Evolutionary conservation across 2,797 vertebrate species (phyloP).

Genomic region (Psittacula echo): DNA sequence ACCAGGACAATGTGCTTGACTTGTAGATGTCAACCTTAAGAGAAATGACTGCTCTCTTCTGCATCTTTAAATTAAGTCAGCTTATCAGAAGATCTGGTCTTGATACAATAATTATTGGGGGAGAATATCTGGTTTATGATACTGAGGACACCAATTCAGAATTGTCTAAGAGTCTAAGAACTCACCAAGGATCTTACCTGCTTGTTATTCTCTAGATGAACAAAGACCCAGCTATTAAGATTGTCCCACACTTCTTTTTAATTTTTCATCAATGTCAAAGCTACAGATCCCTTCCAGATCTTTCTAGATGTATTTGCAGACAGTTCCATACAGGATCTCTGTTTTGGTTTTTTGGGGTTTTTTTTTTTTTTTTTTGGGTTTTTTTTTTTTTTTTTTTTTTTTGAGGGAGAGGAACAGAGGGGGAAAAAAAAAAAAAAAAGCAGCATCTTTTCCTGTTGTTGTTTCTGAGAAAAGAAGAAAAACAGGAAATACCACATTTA

Average conservation of each 20-base stretch:
- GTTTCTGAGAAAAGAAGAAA: neutral
- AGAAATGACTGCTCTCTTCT: neutral
- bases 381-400: neutral
- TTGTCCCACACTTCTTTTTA: neutral
- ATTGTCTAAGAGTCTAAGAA: neutral
- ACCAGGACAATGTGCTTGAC: neutral
- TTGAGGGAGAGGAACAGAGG: neutral
- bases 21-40: fast-evolving
- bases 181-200: neutral
- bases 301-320: neutral
- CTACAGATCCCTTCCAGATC: neutral
- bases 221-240: neutral
- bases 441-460: neutral
- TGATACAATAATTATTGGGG: neutral
- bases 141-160: neutral
- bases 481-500: neutral
- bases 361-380: neutral
- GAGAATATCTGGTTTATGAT: neutral
- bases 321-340: neutral
- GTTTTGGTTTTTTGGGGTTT: no score
- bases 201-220: neutral
- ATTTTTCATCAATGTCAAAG: neutral
- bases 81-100: neutral
- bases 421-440: neutral
- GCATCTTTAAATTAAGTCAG: neutral